Conservation (phyloP, 1,140 invertebrate species). For the Vanessa tameamea region DNA sequence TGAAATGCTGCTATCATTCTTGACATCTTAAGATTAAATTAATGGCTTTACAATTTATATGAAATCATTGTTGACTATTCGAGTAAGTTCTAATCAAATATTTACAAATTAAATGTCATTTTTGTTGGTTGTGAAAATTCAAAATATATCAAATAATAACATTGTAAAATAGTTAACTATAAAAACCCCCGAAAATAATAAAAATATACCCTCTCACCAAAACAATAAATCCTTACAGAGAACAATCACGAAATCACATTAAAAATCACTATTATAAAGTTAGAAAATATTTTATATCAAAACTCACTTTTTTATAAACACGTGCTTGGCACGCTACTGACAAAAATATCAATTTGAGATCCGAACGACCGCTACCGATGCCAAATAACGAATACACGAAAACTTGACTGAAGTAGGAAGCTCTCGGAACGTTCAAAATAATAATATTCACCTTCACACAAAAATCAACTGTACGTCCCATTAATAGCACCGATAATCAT, state of each 20-base stretch:
- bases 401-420: constrained; percentile 45
- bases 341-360: constrained; percentile 20
- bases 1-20: too few relatives aligned
- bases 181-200: background rate
- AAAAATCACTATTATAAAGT: background rate
- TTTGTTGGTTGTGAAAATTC: too few relatives aligned
- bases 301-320: constrained; percentile 51
- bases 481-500: constrained; percentile 45
- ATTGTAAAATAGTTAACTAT: background rate
- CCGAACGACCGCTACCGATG: constrained; percentile 33
- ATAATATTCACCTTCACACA: constrained; percentile 38
- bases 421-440: constrained; percentile 55
- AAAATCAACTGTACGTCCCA: constrained; percentile 44
- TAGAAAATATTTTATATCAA: constrained; percentile 9
- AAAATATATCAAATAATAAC: too few relatives aligned
- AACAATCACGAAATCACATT: background rate
- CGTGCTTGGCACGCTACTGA: constrained; percentile 43
- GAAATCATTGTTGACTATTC: too few relatives aligned
- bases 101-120: too few relatives aligned
- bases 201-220: background rate
- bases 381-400: constrained; percentile 43
- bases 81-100: too few relatives aligned
- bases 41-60: too few relatives aligned
- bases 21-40: too few relatives aligned
- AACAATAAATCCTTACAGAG: background rate